Evolutionary conservation across 2,797 vertebrate genomes (phyloP), one percentile per base, ranked within the genome.

Genomic region (Anguilla pacifica): DNA sequence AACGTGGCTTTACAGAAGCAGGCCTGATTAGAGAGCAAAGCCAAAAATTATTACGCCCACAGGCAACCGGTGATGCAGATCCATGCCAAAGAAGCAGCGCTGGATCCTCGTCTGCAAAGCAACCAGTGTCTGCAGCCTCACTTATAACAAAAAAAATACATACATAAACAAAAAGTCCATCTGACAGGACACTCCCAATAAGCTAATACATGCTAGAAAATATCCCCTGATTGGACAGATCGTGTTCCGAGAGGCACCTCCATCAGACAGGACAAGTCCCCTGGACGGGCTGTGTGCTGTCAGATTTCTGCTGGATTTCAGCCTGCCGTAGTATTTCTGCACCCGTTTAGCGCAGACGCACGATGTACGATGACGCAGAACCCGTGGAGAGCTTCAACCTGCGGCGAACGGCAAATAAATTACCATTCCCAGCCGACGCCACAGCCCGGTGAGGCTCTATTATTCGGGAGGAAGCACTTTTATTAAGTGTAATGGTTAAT

Each of bases 21-120:
- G 43, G 0, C 15, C 89, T 94, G 94, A 95, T 94, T 93, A 87
- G 88, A 90, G 90, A 88, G 85, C 92, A 92, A 95, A 93, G 91
- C 90, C 89, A 90, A 90, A 91, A 88, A 93, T 94, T 93, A 94
- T 91, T 90, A 90, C 89, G 90, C 91, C 93, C 89, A 88, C 90
- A 90, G 87, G 92, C 43, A 67, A 86, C 35, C 64, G 82, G 87
- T 31, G 90, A 89, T 86, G 94, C 93, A 93, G 94, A 94, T 95
- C 93, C 94, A 89, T 67, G 86, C 31, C 84, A 43, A n/a, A 43
- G 77, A 49, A 49, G 77, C 43, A 6, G 19, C 43, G 43, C 77
- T 81, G 4, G 43, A 25, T 49, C 77, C 43, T 22, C 77, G 19
- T 81, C 9, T 81, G 13, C 0, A 81, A 5, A 49, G 46, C 43